Conservation (phyloP, 2,113 vertebrate species). For the Albula goreensis region DNA sequence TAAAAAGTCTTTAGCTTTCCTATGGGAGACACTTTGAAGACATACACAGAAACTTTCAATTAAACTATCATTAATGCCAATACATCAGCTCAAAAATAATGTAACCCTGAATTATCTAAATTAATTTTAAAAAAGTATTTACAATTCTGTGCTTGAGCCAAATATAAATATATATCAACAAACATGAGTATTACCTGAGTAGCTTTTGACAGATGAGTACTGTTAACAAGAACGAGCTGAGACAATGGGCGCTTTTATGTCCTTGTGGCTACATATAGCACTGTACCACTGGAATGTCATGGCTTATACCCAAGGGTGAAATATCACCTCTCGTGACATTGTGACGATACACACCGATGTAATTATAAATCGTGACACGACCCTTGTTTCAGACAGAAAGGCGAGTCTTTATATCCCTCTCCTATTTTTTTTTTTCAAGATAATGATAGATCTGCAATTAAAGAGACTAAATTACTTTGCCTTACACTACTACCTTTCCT, state of each 20-base stretch:
- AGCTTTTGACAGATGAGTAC: not conserved
- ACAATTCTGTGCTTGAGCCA: not conserved
- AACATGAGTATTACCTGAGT: conserved; percentile 13
- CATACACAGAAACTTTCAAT: not conserved
- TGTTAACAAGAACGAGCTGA: conserved; percentile 35
- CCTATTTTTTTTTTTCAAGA: not conserved
- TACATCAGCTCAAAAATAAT: not conserved
- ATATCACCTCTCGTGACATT: conserved; percentile 51
- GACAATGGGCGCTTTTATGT: conserved; percentile 65
- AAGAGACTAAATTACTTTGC: not conserved
- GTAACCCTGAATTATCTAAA: not conserved
- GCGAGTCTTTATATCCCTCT: not conserved
- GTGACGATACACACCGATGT: conserved; percentile 35
- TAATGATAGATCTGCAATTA: not conserved
- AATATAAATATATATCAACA: not conserved
- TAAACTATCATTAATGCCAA: not conserved
- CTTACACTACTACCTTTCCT: too few relatives aligned
- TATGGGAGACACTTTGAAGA: not conserved
- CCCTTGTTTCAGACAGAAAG: conserved; percentile 25
- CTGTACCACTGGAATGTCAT: conserved; percentile 63
- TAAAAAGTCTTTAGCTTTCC: not conserved
- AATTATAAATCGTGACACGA: conserved; percentile 50
- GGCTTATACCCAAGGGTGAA: conserved; percentile 54
- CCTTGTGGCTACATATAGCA: conserved; percentile 57
- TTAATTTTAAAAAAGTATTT: not conserved